Conservation (phyloP, 2,888 invertebrate species). For the Coenonympha arcania region DNA sequence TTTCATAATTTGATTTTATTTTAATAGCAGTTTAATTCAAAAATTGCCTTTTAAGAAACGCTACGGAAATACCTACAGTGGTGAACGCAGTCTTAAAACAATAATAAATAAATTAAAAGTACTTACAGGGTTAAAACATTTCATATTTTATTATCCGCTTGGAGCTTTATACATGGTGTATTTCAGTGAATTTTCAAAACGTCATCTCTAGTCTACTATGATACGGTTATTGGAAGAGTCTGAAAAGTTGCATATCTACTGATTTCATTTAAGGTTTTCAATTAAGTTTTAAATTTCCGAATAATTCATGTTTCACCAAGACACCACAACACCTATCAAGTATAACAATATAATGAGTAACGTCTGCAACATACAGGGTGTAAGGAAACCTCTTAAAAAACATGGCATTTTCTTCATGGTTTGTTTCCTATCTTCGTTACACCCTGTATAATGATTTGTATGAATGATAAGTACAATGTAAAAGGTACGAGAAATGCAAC, state of each 20-base stretch:
- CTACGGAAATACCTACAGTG: background rate
- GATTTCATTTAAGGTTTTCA: background rate
- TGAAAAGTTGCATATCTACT: background rate
- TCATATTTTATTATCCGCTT: slow-evolving; percentile 32
- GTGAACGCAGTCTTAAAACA: background rate
- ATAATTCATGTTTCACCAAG: no score
- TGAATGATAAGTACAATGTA: background rate
- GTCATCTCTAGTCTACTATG: background rate
- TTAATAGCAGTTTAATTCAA: no score
- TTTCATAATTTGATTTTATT: no score
- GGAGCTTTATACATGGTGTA: background rate
- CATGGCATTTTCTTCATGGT: no score
- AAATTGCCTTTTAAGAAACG: no score
- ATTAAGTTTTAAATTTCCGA: no score
- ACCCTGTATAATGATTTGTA: no score
- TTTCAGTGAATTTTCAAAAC: slow-evolving; percentile 2
- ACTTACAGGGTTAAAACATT: background rate
- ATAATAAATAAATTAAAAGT: background rate
- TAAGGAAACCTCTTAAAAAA: no score
- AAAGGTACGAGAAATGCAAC: background rate
- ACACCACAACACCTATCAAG: no score
- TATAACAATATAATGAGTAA: no score
- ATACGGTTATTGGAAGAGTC: slow-evolving; percentile 2
- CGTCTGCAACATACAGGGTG: no score
- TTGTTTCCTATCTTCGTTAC: no score